A percentile compares a stretch with the other conserved stretches of the same genome.
Conservation (phyloP, 2,888 invertebrate species). For the Drosophila nr. perissopoda region DNA sequence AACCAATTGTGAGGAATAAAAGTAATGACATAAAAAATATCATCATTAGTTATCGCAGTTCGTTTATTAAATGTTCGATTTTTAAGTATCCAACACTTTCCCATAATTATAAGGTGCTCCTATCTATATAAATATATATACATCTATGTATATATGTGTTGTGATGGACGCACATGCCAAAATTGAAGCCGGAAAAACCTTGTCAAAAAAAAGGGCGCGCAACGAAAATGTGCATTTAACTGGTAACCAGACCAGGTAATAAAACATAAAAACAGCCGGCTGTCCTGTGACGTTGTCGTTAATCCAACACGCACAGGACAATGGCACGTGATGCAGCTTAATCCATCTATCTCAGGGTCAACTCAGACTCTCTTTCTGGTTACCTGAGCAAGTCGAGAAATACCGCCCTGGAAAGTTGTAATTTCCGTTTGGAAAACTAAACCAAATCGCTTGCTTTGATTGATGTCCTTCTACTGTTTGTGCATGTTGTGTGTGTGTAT, state of each 20-base stretch:
- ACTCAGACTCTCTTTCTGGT: conserved; percentile 20
- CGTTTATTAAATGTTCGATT: too few species aligned
- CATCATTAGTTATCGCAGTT: too few species aligned
- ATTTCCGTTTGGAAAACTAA: conserved; percentile 37
- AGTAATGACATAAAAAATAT: accelerated
- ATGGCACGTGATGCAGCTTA: conserved; percentile 64
- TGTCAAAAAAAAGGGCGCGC: conserved; percentile 36
- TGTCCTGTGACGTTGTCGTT: conserved; percentile 5
- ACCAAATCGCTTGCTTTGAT: conserved; percentile 28
- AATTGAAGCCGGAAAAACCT: conserved; percentile 14
- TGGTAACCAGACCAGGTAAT: conserved; percentile 44
- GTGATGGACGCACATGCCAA: background rate
- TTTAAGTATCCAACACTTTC: too few species aligned
- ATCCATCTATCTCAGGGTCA: conserved; percentile 42
- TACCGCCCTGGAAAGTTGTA: conserved; percentile 23
- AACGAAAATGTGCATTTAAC: conserved; percentile 34
- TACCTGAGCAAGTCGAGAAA: conserved; percentile 5
- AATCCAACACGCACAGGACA: conserved; percentile 39
- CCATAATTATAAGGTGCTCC: too few species aligned
- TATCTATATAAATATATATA: background rate
- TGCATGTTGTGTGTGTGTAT: background rate
- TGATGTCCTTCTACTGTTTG: conserved; percentile 22
- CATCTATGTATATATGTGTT: background rate
- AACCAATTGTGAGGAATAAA: too few species aligned
- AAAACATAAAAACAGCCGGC: conserved; percentile 55